Percentiles rank a stretch among this genome's conserved stretches.
Conservation (phyloP, 2,888 invertebrate genomes). For the Eristalis pertinax region DNA sequence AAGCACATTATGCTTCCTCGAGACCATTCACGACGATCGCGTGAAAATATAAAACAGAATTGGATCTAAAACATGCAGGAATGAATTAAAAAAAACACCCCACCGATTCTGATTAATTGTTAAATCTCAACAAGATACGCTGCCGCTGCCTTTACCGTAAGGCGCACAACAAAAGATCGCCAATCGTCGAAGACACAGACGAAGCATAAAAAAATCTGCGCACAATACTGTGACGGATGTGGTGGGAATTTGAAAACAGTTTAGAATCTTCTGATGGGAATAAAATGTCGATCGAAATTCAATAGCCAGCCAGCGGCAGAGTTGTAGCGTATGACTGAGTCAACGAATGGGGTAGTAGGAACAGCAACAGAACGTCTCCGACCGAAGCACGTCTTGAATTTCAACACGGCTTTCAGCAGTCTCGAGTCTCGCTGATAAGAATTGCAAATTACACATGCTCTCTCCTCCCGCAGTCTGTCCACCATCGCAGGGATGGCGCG, state of each 20-base stretch:
- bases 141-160: not conserved
- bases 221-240: not conserved
- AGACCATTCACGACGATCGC: not conserved
- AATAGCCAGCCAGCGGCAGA: conserved; percentile 4
- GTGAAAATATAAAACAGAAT: not conserved
- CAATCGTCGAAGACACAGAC: not conserved
- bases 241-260: conserved; percentile 9
- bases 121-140: not conserved
- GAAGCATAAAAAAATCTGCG: not conserved
- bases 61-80: conserved; percentile 9
- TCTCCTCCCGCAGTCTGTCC: too few species aligned
- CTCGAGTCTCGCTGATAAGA: conserved; percentile 36
- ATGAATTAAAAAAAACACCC: conserved; percentile 14
- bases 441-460: conserved; percentile 35
- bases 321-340: too few species aligned
- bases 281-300: conserved; percentile 47
- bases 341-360: too few species aligned
- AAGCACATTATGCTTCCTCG: not conserved
- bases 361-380: not conserved
- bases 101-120: conserved; percentile 14
- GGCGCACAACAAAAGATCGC: not conserved
- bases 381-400: conserved; percentile 31
- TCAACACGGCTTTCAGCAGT: conserved; percentile 32
- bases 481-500: not conserved
- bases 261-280: not conserved